Evolutionary conservation across 2,888 invertebrate genomes (phyloP), one percentile per base, ranked within the genome.

Genomic region (Gryllus longicercus): DNA sequence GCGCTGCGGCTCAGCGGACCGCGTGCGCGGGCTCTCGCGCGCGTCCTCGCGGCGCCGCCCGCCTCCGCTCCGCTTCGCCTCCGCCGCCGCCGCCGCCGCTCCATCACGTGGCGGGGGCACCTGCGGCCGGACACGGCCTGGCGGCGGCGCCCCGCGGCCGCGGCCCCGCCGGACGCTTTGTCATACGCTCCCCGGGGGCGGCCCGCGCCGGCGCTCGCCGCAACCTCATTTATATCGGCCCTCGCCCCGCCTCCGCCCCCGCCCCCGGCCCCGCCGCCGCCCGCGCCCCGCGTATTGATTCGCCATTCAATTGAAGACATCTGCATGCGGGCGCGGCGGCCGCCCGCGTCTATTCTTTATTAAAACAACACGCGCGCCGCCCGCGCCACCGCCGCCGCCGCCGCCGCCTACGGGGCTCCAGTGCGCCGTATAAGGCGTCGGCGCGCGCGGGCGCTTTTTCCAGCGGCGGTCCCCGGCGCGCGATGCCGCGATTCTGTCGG

Each of bases 131-230:
- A 63, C 63, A 63, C 63, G 63, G 63, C 16, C 63, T 38, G 18
- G 63, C 63, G 63, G 63, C 63, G 63, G 63, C 63, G 63, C 63
- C 63, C 18, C 14, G 63, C 63, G 63, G n/a, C 63, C 63, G 63
- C 63, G 63, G 63, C 63, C 63, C 63, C 63, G 63, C 63, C 63
- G 63, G 63, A n/a, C 63, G 63, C 63, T 63, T 63, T 63, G 63
- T 63, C 63, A 63, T 63, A 63, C 16, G 63, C n/a, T 63, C 63
- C 63, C 63, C 63, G n/a, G 63, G 63, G 63, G n/a, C 63, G 16
- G 63, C 63, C 63, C 16, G 16, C 63, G 63, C n/a, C n/a, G 63
- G 16, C 14, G 16, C 16, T n/a, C 63, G 63, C 63, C 63, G 63
- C 63, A 63, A 63, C 63, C 63, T 63, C 63, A 63, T 63, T 63